These are phyloP conservation scores for Zele albiditarsus DNA, from an alignment of 2,888 invertebrate genomes.

Conservation along the genomic window DNA sequence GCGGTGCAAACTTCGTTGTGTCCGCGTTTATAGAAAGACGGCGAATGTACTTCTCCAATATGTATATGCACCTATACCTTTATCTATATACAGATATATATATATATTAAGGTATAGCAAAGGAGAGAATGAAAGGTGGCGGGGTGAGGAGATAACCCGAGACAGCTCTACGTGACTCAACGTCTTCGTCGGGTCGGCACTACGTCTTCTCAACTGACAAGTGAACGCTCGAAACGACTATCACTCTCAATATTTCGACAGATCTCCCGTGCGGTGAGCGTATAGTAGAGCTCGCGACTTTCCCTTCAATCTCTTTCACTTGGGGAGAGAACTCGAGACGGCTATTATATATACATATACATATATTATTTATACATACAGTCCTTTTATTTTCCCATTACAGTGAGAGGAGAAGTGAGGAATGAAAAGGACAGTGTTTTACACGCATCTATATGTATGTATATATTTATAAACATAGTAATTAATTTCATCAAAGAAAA, in stretches of 20 bases:
- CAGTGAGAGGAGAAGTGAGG: not conserved
- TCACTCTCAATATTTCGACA: constrained; percentile 48
- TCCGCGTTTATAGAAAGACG: constrained; percentile 47
- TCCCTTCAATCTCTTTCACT: constrained; percentile 46
- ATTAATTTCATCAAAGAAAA: not conserved
- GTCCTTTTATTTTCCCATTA: not conserved
- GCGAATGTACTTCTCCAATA: constrained; percentile 49
- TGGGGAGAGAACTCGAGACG: constrained; percentile 19
- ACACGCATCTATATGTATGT: not conserved
- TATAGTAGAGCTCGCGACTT: constrained; percentile 27
- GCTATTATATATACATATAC: constrained; percentile 13
- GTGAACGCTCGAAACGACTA: constrained; percentile 43
- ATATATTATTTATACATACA: constrained; percentile 14
- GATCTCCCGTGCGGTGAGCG: constrained; percentile 37
- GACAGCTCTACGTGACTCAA: constrained; percentile 42
- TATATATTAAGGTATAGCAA: constrained; percentile 28
- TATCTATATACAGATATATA: not conserved
- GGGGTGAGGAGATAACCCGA: constrained; percentile 31
- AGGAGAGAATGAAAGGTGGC: constrained; percentile 33
- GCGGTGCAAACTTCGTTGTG: constrained; percentile 46
- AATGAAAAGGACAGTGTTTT: not conserved
- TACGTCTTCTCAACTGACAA: constrained; percentile 42
- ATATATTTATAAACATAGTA: not conserved
- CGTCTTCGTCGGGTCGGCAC: constrained; percentile 43
- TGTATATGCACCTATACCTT: not conserved